Evolutionary conservation across 2,888 invertebrate genomes (phyloP), one percentile per base, ranked within the genome.

Genomic region (Lasioglossum leucozonium): DNA sequence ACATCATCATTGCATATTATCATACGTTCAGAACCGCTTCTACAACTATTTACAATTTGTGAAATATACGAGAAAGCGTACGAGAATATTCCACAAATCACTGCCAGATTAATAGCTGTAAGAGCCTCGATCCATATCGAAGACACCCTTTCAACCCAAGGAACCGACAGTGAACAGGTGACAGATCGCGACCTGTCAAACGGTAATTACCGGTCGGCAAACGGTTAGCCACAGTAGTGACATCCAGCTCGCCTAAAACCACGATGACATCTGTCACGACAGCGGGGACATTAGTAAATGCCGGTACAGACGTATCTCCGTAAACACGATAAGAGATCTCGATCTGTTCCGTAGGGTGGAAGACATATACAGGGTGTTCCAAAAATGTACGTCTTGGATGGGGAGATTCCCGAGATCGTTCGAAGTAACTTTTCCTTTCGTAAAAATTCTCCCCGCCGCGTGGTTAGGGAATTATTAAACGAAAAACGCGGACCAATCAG

Each of bases 181-280:
- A 67, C 67, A 22, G 67, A 67, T 67, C 37, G 37, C 11, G 67
- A 67, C 18, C 67, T 67, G 67, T 67, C 67, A 10, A 16, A 22
- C 22, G 3, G 37, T 67, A 67, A 67, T 67, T 67, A 37, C 67
- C 30, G 18, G 37, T 67, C 22, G 22, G 37, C 18, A 0, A 65
- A 34, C 34, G 6, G 34, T 65, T 22, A 18, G 16, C 30, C 34
- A 18, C 65, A 18, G 34, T 30, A 8, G 37, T 22, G 37, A 67
- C 6, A 34, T 18, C 6, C 34, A 34, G 34, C 10, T 34, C 67
- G 67, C 34, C 67, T 67, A 67, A 67, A 67, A 67, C 11, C 37
- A 37, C 55, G 55, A 55, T 88, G 58, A 79, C 79, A 85, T 87
- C 85, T 83, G 88, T 89, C 89, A 83, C 90, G 88, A 88, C 85